Evolutionary conservation across 2,797 vertebrate species (phyloP), one percentile per base, ranked within the genome.

Genomic region (Oreonectes daqikongensis): DNA sequence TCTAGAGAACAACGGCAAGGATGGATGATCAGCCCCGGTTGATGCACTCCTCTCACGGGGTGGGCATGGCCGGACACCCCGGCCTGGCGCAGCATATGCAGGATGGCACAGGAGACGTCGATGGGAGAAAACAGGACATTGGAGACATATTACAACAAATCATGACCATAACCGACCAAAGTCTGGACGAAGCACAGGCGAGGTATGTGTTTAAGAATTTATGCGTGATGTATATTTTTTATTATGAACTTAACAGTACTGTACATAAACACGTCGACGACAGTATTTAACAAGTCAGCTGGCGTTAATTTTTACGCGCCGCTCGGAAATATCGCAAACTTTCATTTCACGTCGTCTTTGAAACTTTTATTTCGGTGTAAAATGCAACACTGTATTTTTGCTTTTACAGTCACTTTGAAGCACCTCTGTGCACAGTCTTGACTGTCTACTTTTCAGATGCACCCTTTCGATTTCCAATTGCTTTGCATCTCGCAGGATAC

Each of bases 101-200:
- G 93, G 96, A 97, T 80, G 94, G 95, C 86, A 92, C 89, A 80
- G 95, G 92, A 79, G 96, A 98, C 92, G 94, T 93, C 82, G 96
- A 97, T 85, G 95, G 94, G 64, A 92, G 96, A 66, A 98, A 98
- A 84, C 96, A 97, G 92, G 96, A 98, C 94, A 98, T 98, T 86
- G 97, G 97, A 91, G 96, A 98, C 95, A 98, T 98, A 91, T 93
- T 98, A 90, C 97, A 98, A 92, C 96, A 98, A 88, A 98, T 98
- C 75, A 98, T 98, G 97, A 98, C 97, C 93, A 98, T 98, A 92
- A 98, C 97, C 66, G 97, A 98, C 85, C 97, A 98, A 91, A 98
- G 96, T 92, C 93, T 98, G 94, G 97, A 98, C 81, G 97, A 98
- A 89, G 96, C 96, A 66, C 97, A 98, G 91, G 96, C 97, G 93